phyloP scores from a whole-genome alignment of 2,797 vertebrate species.

The Spondyliosoma cantharus region DNA sequence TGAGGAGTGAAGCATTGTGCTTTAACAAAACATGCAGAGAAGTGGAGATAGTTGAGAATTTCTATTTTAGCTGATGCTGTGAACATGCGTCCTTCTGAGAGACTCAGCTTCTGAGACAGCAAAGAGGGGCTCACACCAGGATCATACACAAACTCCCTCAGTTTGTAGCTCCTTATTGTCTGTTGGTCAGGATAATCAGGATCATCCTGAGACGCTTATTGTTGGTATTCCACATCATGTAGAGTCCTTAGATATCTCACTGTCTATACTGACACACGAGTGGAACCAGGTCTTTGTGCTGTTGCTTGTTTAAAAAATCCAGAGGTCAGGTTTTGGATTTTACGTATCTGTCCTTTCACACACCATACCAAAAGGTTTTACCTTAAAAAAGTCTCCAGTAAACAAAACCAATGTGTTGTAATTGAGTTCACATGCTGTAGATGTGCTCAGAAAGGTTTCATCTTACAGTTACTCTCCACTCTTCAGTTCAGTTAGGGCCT shows the following conservation, averaged over 20 bases:
- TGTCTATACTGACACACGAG: not conserved
- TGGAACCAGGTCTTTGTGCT: not conserved
- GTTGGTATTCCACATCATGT: conserved; percentile 3
- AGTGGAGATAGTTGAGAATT: not conserved
- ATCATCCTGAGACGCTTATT: conserved; percentile 3
- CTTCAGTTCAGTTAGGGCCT: too few species aligned
- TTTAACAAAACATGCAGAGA: not conserved
- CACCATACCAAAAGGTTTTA: too few species aligned
- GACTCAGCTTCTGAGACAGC: conserved; percentile 22
- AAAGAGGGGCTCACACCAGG: conserved; percentile 38
- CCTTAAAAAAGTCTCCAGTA: too few species aligned
- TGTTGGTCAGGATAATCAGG: conserved; percentile 28
- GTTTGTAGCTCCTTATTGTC: conserved; percentile 8
- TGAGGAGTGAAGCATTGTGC: not conserved
- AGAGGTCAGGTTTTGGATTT: too few species aligned
- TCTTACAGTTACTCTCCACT: too few species aligned
- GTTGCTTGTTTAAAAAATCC: too few species aligned
- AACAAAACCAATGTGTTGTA: too few species aligned
- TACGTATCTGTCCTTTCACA: too few species aligned
- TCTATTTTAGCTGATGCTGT: conserved; percentile 28
- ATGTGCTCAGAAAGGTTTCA: too few species aligned
- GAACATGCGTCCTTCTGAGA: conserved; percentile 11
- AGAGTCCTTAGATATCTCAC: conserved; percentile 8
- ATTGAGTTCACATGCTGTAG: too few species aligned
- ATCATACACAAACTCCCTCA: conserved; percentile 33